Base-by-base conservation (phyloP, 2,113 vertebrate genomes). In the Ailurus styani region DNA sequence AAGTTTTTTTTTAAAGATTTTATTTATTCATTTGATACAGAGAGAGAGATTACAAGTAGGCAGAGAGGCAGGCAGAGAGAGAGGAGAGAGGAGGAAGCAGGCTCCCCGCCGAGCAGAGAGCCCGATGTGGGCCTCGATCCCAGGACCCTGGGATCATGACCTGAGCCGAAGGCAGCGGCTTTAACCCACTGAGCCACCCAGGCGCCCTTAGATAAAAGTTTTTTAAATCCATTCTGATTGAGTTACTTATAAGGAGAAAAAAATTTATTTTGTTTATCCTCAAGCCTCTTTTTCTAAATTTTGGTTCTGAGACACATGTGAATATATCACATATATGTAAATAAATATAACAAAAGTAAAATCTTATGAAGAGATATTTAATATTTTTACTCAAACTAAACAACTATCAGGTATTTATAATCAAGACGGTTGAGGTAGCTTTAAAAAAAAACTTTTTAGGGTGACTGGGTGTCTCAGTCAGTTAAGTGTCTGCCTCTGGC, bases 321-420 rank as follows among this genome's bases (percentile, higher is more conserved):
- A 91, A 34, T 57, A 52, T 68, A 55, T 84, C 40, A 70, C n/a
- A 77, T 42, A 34, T 47, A 70, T 84, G 12, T 54, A 78, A 91
- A 78, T 83, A 45, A 55, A 45, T 72, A 45, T 62, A 75, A 95
- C 62, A 75, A 93, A 96, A 83, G 25, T 79, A 60, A 66, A 13
- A 66, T 82, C 34, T 75, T 89, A 45, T 83, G 23, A 95, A 87
- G 87, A 87, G 27, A 92, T 18, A 62, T 66, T 42, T 55, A 87
- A 23, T 70, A 72, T 91, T 62, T 83, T 92, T 72, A 81, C 86
- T 60, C 6, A 79, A 96, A 96, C 21, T 84, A 95, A 95, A n/a
- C n/a, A 54, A 64, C 40, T 94, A 13, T 75, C 23, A 94, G 9
- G 17, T n/a, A 91, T 54, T 31, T 89, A 68, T 52, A 96, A 27